phyloP scores from a whole-genome alignment of 2,113 vertebrate genomes.

The Hirundichthys speculiger region DNA sequence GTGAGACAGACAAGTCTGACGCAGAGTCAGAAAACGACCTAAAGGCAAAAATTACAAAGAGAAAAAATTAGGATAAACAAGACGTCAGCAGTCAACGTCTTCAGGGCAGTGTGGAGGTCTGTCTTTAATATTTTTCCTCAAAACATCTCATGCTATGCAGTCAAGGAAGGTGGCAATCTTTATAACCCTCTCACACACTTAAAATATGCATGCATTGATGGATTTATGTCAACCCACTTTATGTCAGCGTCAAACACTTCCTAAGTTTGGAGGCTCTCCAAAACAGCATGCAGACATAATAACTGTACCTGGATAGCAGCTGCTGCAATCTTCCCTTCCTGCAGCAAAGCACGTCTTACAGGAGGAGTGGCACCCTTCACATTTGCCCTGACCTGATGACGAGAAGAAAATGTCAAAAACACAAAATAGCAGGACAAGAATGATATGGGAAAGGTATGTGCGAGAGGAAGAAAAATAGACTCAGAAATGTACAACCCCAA shows the following conservation, averaged over 20 bases:
- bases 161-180: too few species aligned
- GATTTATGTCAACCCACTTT: too few species aligned
- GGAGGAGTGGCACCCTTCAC: slow-evolving; percentile 75
- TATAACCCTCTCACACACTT: too few species aligned
- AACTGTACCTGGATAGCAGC: slow-evolving; percentile 83
- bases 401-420: slow-evolving; percentile 2
- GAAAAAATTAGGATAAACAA: too few species aligned
- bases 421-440: too few species aligned
- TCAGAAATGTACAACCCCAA: neutral
- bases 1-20: slow-evolving; percentile 68
- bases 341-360: slow-evolving; percentile 84
- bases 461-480: too few species aligned
- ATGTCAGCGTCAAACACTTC: neutral
- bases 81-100: too few species aligned
- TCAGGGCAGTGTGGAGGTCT: too few species aligned
- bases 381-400: slow-evolving; percentile 44
- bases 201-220: too few species aligned
- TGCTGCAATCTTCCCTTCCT: slow-evolving; percentile 75
- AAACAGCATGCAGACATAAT: neutral
- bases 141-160: too few species aligned
- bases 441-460: too few species aligned
- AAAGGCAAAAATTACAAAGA: slow-evolving; percentile 14
- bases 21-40: slow-evolving; percentile 80
- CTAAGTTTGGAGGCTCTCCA: neutral
- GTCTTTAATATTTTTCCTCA: too few species aligned